Conservation (phyloP, 2,888 invertebrate species). For the Drosophila neutralis region DNA sequence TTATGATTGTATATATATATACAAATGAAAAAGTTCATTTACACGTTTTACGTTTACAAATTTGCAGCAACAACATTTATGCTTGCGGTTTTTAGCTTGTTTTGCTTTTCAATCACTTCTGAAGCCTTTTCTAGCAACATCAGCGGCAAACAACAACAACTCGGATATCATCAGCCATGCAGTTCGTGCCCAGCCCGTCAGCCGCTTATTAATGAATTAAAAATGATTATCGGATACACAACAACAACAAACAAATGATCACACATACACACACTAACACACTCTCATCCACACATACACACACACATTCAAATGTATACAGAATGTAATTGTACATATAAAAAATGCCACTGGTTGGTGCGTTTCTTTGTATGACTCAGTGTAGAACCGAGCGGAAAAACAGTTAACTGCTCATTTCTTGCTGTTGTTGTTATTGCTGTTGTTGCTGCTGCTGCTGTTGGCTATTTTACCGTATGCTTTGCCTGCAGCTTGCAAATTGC, state of each 20-base stretch:
- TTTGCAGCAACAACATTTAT: constrained; percentile 24
- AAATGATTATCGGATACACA: constrained; percentile 67
- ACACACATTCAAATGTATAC: constrained; percentile 51
- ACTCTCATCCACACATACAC: constrained; percentile 17
- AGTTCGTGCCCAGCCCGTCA: constrained; percentile 45
- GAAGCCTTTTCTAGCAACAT: constrained; percentile 30
- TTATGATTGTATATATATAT: no score
- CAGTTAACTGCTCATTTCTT: constrained; percentile 40
- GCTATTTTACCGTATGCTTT: constrained; percentile 41
- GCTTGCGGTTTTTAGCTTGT: constrained; percentile 63
- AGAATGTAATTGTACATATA: constrained; percentile 45
- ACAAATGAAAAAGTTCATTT: constrained; percentile 56
- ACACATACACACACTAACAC: constrained; percentile 24
- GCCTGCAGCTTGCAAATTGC: constrained; percentile 44
- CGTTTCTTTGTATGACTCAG: constrained; percentile 66
- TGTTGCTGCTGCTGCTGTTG: constrained; percentile 11
- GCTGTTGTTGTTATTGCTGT: constrained; percentile 4
- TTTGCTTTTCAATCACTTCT: constrained; percentile 67
- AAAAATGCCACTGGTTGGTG: constrained; percentile 63
- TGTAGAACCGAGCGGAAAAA: constrained; percentile 48
- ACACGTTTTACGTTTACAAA: constrained; percentile 41
- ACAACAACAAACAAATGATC: constrained; percentile 57
- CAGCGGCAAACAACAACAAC: constrained; percentile 8
- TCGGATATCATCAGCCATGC: constrained; percentile 51
- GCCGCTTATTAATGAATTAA: constrained; percentile 75